A percentile compares a stretch with the other conserved stretches of the same genome.
phyloP scores from a whole-genome alignment of 2,797 vertebrate species.

The Acanthornis magna region DNA sequence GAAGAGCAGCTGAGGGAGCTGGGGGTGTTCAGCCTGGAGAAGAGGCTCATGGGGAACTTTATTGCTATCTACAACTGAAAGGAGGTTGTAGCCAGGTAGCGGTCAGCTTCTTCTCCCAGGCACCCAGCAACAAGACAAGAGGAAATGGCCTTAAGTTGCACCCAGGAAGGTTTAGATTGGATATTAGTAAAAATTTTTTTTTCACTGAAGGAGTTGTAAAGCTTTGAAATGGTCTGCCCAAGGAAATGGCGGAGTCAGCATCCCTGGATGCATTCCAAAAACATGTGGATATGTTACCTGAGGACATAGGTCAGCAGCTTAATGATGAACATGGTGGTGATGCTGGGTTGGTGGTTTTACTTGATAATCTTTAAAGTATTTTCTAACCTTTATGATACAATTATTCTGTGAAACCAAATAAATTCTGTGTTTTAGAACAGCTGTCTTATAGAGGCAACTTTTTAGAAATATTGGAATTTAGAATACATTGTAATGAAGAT shows the following conservation, averaged over 20 bases:
- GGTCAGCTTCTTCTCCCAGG: background rate
- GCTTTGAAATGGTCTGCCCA: background rate
- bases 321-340: background rate
- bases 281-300: background rate
- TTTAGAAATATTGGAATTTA: background rate
- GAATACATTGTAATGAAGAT: background rate
- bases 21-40: background rate
- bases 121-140: background rate
- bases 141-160: background rate
- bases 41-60: no score
- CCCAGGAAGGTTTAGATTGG: background rate
- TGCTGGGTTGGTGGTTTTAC: background rate
- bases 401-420: background rate
- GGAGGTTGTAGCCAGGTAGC: no score
- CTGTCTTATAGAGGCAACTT: background rate
- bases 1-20: background rate
- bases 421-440: background rate
- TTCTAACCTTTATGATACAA: background rate
- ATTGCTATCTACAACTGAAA: background rate
- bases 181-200: background rate
- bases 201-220: background rate
- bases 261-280: background rate
- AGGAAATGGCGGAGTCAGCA: background rate
- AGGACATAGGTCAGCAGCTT: background rate
- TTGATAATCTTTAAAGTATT: background rate